Percentiles rank a stretch among this genome's conserved stretches.
These are phyloP conservation scores for Tringa solitaria DNA, from an alignment of 2,113 vertebrate genomes.

Conservation along the genomic window DNA sequence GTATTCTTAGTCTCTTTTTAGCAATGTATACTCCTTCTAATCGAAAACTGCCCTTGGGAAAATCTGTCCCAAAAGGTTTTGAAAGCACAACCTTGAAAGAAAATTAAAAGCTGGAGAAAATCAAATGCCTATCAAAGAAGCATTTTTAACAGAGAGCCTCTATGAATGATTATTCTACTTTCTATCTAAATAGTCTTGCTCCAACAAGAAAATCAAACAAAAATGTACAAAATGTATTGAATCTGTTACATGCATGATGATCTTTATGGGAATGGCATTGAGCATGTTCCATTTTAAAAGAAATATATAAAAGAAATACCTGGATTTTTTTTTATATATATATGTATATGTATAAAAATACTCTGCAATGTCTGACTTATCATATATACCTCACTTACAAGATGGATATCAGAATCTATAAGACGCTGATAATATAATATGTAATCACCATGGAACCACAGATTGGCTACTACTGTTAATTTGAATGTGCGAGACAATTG, in stretches of 20 bases:
- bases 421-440: neutral
- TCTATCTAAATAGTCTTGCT: neutral
- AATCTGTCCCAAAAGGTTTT: neutral
- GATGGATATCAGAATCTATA: neutral
- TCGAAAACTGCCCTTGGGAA: neutral
- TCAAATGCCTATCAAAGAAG: neutral
- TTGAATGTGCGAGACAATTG: neutral
- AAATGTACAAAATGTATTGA: neutral
- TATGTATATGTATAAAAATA: neutral
- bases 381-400: neutral
- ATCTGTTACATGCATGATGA: neutral
- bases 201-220: neutral
- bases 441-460: neutral
- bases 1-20: neutral
- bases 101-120: neutral
- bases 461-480: neutral
- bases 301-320: neutral
- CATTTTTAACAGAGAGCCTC: neutral
- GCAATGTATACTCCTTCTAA: neutral
- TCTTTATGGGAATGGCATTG: neutral
- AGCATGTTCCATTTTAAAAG: neutral
- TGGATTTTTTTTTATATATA: accelerated
- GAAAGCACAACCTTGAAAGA: neutral
- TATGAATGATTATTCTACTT: neutral
- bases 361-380: neutral